Conservation (phyloP, 2,888 invertebrate species). For the Dicyrtomina minuta region DNA sequence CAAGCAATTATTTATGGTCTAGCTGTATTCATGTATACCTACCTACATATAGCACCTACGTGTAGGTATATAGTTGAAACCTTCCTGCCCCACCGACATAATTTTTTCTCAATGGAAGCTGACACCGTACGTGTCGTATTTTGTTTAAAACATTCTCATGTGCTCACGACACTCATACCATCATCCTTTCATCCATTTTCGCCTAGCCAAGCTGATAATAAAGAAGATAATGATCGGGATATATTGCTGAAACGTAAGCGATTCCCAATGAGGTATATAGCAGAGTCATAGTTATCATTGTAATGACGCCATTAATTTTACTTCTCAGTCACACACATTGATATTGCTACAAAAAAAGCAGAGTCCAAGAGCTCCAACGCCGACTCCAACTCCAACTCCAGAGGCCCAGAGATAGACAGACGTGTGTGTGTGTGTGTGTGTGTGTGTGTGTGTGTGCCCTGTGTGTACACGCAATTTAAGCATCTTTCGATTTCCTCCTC, state of each 20-base stretch:
- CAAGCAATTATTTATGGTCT: not conserved
- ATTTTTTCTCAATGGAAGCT: not conserved
- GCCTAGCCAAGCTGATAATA: not conserved
- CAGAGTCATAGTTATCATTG: not conserved
- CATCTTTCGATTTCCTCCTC: too few relatives aligned
- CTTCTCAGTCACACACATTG: not conserved
- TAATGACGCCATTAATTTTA: slow-evolving; percentile 17
- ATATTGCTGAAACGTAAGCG: slow-evolving; percentile 22
- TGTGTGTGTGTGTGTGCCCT: slow-evolving; percentile 2
- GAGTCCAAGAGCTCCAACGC: too few relatives aligned
- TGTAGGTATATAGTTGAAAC: too few relatives aligned
- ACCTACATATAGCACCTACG: too few relatives aligned
- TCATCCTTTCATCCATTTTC: not conserved
- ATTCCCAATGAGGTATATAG: not conserved
- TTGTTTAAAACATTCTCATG: slow-evolving; percentile 6
- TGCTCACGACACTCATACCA: not conserved
- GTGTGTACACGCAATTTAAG: not conserved
- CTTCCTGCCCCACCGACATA: not conserved
- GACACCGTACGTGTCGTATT: slow-evolving; percentile 15
- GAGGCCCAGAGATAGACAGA: not conserved
- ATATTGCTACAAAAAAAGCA: too few relatives aligned
- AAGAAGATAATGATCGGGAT: not conserved
- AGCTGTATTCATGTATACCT: not conserved
- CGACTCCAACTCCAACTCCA: too few relatives aligned
- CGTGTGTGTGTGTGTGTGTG: not conserved